Base-by-base conservation (phyloP, 2,888 invertebrate genomes). In the Branchellion lobata region DNA sequence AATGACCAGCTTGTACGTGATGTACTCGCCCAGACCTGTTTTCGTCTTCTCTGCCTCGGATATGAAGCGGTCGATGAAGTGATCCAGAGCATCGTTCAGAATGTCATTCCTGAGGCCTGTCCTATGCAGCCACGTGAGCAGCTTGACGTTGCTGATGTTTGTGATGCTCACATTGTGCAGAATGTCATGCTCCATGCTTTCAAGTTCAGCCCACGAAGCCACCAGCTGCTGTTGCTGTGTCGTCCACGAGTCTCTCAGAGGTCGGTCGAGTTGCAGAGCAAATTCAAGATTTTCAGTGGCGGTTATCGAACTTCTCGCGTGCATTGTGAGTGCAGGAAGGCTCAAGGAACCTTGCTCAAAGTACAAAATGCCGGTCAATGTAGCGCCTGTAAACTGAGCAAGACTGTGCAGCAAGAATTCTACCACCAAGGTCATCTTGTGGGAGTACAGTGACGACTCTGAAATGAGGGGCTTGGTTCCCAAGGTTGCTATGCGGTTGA, bases 371-470 rank as follows among this genome's bases (percentile, higher is more conserved):
- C 80, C 80, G n/a, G 69, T 47, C 34, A 53, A 31, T n/a, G 36
- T 36, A 18, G 71, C 40, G 69, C 24, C 29, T 11, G 51, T 71
- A 21, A 33, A 57, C 21, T 18, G 14, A 24, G 51, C 40, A 8
- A 80, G 31, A 53, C 40, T 34, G 21, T 71, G 34, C 24, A 76
- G 14, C 27, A 80, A 77, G 0, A 47, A 21, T 33, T 80, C 71
- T n/a, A 68, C 34, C 1, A 51, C 77, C 29, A 34, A 68, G 24
- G 68, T 33, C 29, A 61, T 36, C 27, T 40, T 18, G 24, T 36
- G 68, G 24, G 76, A 40, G 36, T 33, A 33, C n/a, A 65, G 40
- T 24, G 40, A 24, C 8, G 33, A 47, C 33, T 68, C 34, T 21
- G 33, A 36, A 34, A 71, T 18, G 5, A 80, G 29, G 21, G 68